A percentile compares a stretch with the other conserved stretches of the same genome.
These are phyloP conservation scores for Pseudolycoriella hygida DNA, from an alignment of 2,888 invertebrate species.

Conservation along the genomic window DNA sequence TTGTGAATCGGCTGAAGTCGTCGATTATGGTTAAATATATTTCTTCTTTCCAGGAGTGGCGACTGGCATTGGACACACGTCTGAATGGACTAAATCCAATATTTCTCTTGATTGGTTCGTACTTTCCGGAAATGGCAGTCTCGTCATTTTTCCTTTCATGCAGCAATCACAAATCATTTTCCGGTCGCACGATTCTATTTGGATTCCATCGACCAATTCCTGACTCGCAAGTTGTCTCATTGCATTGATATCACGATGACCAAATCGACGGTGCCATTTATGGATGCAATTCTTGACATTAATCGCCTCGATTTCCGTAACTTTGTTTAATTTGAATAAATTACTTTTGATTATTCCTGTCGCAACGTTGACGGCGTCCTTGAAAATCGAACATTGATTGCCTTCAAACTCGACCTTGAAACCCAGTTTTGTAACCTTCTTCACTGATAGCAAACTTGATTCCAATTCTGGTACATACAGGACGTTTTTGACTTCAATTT, in stretches of 20 bases:
- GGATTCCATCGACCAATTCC: not conserved
- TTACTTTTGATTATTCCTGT: constrained; percentile 4
- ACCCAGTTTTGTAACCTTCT: constrained; percentile 5
- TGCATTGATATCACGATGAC: not conserved
- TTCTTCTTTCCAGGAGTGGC: not conserved
- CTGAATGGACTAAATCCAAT: too few relatives aligned
- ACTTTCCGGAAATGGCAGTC: not conserved
- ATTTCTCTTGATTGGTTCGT: not conserved
- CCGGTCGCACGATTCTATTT: not conserved
- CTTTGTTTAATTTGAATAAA: constrained; percentile 4
- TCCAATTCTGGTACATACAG: constrained; percentile 9
- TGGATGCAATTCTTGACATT: not conserved
- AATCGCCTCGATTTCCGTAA: not conserved
- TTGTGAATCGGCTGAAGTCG: constrained; percentile 11
- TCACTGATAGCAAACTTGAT: constrained; percentile 10
- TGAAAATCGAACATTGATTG: not conserved
- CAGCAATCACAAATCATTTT: not conserved
- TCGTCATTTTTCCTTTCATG: not conserved
- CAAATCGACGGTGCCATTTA: not conserved
- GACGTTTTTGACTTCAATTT: constrained; percentile 8
- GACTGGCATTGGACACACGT: constrained; percentile 2
- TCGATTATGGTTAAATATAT: not conserved
- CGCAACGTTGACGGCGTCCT: constrained; percentile 1
- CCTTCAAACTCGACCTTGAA: constrained; percentile 5
- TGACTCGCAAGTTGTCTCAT: not conserved